Base-by-base conservation (phyloP, 1,140 invertebrate genomes). In the Bradynema listronoti region DNA sequence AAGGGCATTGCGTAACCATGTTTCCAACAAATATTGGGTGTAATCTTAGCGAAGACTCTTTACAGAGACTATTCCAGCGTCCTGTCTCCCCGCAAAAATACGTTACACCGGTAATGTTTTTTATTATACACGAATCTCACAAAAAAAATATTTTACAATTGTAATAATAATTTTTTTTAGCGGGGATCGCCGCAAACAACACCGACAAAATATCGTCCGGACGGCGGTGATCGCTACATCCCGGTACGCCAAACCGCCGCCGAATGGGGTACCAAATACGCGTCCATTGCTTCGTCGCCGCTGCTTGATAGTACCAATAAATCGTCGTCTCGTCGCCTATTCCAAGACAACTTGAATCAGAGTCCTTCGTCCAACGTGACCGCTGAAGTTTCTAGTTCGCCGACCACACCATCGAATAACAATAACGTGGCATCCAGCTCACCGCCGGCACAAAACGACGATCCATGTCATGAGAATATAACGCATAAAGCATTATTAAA, bases 401-500 rank as follows among this genome's bases (percentile, higher is more conserved):
- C 25, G 19, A 14, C 54, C 19, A 9, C 11, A 41, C 30, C 14
- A 49, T 57, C 25, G 5, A 49, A 24, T 24, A n/a, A n/a, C n/a
- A 61, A 63, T 24, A 62, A 50, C 9, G 16, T 58, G 25, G 64
- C 34, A 14, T 32, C 66, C 27, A 66, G 51, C 25, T 32, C 50
- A 14, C 19, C 16, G 11, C 52, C 27, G 16, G 24, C 63, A 34
- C 61, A 30, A 56, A 59, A 27, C 1, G 74, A 77, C 25, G 74
- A 77, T 42, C 33, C 53, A 9, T 29, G 55, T 7, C 74, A 77
- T 41, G 73, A 78, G 43, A 45, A 56, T 30, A 34, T 73, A 3
- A 77, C 75, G 7, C 59, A 75, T 29, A 16, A 67, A 45, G 74
- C 77, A 1, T 43, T 77, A 16, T 55, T 77, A 1, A 62, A 68